These are phyloP conservation scores for Pogonomyrmex barbatus DNA, from an alignment of 1,140 invertebrate species.

Conservation along the genomic window DNA sequence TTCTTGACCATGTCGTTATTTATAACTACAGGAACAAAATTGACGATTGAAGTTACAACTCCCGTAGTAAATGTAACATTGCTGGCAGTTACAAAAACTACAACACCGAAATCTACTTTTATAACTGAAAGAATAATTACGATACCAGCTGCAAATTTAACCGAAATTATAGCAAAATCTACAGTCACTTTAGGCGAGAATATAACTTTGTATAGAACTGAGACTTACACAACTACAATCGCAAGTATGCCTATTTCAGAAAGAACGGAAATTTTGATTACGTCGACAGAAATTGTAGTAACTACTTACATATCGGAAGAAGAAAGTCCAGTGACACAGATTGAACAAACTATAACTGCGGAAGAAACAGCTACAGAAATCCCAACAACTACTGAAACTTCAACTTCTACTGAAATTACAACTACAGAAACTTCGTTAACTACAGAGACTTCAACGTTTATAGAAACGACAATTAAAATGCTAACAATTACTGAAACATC, in stretches of 20 bases:
- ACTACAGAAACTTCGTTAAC: not conserved
- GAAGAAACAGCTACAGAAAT: conserved; percentile 41
- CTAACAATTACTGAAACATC: not conserved
- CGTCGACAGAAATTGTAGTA: not conserved
- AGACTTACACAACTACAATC: not conserved
- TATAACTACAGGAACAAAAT: not conserved
- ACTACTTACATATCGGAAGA: conserved; percentile 21
- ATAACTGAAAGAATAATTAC: not conserved
- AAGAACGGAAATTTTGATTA: conserved; percentile 24
- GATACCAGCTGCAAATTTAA: not conserved
- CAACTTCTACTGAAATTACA: not conserved
- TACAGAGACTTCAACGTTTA: not conserved
- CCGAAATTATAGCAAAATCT: not conserved
- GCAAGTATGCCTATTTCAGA: conserved; percentile 13
- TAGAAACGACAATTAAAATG: not conserved
- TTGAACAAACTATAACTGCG: conserved; percentile 45
- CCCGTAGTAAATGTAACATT: not conserved
- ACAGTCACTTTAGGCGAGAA: not conserved
- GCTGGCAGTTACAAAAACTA: not conserved
- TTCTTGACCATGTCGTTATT: not conserved
- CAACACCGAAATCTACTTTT: not conserved
- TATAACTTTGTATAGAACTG: not conserved
- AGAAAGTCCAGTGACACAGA: conserved; percentile 36
- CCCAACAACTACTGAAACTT: conserved; percentile 5
- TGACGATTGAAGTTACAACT: conserved; percentile 8